Conservation (phyloP, 1,140 invertebrate species). For the Sarcophaga peregrina region DNA sequence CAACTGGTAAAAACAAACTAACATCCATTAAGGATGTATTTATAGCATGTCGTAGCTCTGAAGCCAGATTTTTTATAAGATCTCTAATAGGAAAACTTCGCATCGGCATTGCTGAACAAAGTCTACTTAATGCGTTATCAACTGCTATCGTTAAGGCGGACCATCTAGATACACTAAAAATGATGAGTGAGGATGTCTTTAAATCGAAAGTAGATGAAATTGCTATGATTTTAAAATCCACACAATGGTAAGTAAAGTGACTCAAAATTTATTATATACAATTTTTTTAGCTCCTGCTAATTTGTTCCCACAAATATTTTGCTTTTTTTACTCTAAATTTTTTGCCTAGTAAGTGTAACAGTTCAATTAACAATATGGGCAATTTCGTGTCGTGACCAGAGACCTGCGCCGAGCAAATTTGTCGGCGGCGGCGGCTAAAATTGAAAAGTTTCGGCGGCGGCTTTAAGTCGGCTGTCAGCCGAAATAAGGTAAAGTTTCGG, state of each 20-base stretch:
- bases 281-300: too few relatives aligned
- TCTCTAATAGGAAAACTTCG: conserved; percentile 91
- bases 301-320: too few relatives aligned
- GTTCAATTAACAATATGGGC: too few relatives aligned
- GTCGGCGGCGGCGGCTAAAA: too few relatives aligned
- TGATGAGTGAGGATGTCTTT: conserved; percentile 75
- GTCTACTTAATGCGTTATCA: conserved; percentile 91
- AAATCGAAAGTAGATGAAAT: conserved; percentile 85
- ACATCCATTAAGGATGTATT: conserved; percentile 94
- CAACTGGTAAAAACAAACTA: conserved; percentile 80
- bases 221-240: conserved; percentile 87
- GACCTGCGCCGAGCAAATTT: too few relatives aligned
- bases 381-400: too few relatives aligned
- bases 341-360: too few relatives aligned
- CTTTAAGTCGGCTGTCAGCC: too few relatives aligned
- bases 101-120: conserved; percentile 97
- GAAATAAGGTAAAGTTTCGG: too few relatives aligned
- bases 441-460: too few relatives aligned
- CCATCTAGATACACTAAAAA: conserved; percentile 73
- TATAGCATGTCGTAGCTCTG: conserved; percentile 89
- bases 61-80: conserved; percentile 93
- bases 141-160: conserved; percentile 77
- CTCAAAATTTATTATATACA: too few relatives aligned
- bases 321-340: too few relatives aligned
- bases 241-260: conserved; percentile 80